Conservation (phyloP, 1,140 invertebrate species). For the Polypedilum pembai region DNA sequence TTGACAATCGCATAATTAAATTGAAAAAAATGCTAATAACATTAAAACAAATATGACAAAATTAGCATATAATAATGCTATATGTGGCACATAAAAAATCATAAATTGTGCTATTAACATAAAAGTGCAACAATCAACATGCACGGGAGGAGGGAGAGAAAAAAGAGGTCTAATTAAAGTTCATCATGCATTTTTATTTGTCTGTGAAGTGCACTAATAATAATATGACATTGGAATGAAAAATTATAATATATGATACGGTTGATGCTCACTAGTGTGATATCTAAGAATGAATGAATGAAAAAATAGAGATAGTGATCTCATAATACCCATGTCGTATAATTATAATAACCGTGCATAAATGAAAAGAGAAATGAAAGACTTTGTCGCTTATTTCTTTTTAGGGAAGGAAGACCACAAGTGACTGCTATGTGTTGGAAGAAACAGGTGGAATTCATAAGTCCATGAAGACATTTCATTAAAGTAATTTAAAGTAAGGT, state of each 20-base stretch:
- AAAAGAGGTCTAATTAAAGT: conserved; percentile 18
- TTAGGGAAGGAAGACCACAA: background rate
- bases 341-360: conserved; percentile 13
- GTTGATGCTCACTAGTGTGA: background rate
- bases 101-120: conserved; percentile 24
- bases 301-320: background rate
- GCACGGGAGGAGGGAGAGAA: background rate
- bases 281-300: no score
- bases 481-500: background rate
- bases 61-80: conserved; percentile 24
- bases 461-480: conserved; percentile 26
- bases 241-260: background rate
- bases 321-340: conserved; percentile 15
- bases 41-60: conserved; percentile 23
- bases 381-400: background rate
- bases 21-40: background rate
- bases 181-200: background rate
- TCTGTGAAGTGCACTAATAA: background rate
- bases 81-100: conserved; percentile 14
- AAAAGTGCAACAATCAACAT: conserved; percentile 26
- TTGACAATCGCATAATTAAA: conserved; percentile 13
- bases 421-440: background rate
- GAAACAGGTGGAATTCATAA: conserved; percentile 24
- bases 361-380: background rate
- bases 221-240: background rate